Conservation (phyloP, 2,888 invertebrate genomes). For the Parelbella ahira region DNA sequence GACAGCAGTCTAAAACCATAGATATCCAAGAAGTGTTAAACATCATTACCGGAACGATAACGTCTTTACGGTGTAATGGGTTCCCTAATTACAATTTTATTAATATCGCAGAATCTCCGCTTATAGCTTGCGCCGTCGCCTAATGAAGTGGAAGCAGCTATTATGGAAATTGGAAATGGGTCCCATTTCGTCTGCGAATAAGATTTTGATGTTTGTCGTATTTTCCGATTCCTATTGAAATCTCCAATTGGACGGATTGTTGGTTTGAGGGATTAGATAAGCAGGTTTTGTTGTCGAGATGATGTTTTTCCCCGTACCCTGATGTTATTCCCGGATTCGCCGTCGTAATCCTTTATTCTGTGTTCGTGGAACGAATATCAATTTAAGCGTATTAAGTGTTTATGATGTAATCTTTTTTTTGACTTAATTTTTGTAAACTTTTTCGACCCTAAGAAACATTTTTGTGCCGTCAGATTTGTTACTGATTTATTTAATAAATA, state of each 20-base stretch:
- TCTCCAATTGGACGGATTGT: constrained; percentile 38
- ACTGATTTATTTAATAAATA: too few relatives aligned
- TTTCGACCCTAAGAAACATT: too few relatives aligned
- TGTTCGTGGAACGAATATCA: too few relatives aligned
- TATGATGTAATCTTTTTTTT: too few relatives aligned
- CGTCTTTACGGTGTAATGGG: too few relatives aligned
- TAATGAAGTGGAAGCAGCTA: constrained; percentile 60
- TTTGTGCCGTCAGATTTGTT: too few relatives aligned
- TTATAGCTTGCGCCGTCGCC: constrained; percentile 32
- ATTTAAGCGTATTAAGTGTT: too few relatives aligned
- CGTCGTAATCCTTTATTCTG: constrained; percentile 8
- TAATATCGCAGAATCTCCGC: constrained; percentile 11
- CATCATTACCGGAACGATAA: too few relatives aligned
- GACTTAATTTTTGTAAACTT: too few relatives aligned
- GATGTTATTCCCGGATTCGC: constrained; percentile 9
- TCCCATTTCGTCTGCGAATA: constrained; percentile 46
- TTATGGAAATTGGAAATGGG: constrained; percentile 63
- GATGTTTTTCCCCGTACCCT: constrained; percentile 23
- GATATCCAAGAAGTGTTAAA: too few relatives aligned
- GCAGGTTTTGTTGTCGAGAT: constrained; percentile 33
- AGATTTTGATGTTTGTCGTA: constrained; percentile 52
- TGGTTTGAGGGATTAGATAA: constrained; percentile 40
- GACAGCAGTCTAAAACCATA: too few relatives aligned
- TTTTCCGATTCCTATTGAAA: constrained; percentile 41
- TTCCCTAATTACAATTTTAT: too few relatives aligned